Evolutionary conservation across 1,140 invertebrate species (phyloP), one percentile per base, ranked within the genome.

Genomic region (Ephestia elutella): DNA sequence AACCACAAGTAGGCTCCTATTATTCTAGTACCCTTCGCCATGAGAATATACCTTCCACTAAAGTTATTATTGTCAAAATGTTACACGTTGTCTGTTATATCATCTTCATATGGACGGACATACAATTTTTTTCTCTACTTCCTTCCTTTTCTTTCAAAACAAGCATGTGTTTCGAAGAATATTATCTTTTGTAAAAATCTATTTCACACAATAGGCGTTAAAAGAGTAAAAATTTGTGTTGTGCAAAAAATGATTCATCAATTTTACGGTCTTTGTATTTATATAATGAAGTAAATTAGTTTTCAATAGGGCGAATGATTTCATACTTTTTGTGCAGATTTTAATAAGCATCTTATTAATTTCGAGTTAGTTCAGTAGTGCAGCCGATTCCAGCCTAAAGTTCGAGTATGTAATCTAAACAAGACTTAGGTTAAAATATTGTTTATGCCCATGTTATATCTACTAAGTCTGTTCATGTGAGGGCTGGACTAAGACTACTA

Each of bases 191-290:
- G 60, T 71, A 55, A 57, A 63, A 78, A 78, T 74, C 67, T 66
- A 68, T 76, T 82, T 71, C 53, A 53, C 63, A 80, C 79, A 78
- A 82, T 64, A 75, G 74, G 70, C 65, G 66, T 62, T 69, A 73
- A 75, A 73, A 71, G 50, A 64, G 70, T 57, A 63, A 70, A 75
- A 67, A 57, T 63, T 61, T 38, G 35, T 49, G 56, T 51, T 18
- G 19, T 60, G 65, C 71, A 79, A 73, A 77, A 66, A 61, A 49
- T 60, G 54, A 66, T 78, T 73, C 68, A 73, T 59, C 67, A 65
- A 73, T 80, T 84, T 80, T 61, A 78, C 70, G 66, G 66, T 71
- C 51, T 75, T 78, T 73, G 68, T 75, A 64, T 65, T 70, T 59
- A 60, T 62, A 62, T 65, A 50, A 60, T 54, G 15, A 20, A 54